These are phyloP conservation scores for Neomicropteryx cornuta DNA, from an alignment of 1,140 invertebrate genomes.

Conservation along the genomic window DNA sequence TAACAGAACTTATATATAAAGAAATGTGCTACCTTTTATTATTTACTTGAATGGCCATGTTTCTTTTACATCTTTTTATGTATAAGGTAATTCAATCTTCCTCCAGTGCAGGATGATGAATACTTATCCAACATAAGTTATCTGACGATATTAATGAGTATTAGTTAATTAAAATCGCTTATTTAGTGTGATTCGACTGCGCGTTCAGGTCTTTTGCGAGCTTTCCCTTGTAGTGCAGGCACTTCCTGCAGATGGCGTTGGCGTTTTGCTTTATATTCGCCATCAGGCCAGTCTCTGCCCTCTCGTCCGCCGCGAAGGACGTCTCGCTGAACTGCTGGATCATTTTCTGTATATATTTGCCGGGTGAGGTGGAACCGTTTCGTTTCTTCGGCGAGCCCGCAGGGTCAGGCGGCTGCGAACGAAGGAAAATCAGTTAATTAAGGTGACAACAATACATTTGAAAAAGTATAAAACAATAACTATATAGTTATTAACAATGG, in stretches of 20 bases:
- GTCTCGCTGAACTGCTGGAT: slow-evolving; percentile 39
- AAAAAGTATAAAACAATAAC: slow-evolving; percentile 12
- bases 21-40: no score
- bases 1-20: no score
- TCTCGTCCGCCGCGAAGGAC: slow-evolving; percentile 27
- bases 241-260: slow-evolving; percentile 39
- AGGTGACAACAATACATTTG: no score
- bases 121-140: no score
- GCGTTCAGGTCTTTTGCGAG: slow-evolving; percentile 1
- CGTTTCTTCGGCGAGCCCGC: slow-evolving; percentile 18
- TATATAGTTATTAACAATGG: slow-evolving; percentile 19
- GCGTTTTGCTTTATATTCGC: slow-evolving; percentile 31
- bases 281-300: slow-evolving; percentile 21
- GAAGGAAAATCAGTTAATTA: no score
- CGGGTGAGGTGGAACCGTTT: slow-evolving; percentile 19
- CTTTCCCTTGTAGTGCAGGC: slow-evolving; percentile 38
- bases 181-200: neutral
- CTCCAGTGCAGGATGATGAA: no score
- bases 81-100: no score
- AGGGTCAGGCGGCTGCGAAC: no score
- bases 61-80: no score
- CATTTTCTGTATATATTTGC: slow-evolving; percentile 34
- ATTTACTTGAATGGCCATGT: no score
- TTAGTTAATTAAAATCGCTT: slow-evolving; percentile 1
- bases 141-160: neutral